Evolutionary conservation across 2,888 invertebrate genomes (phyloP), one percentile per base, ranked within the genome.

Genomic region (Linyphia triangularis): DNA sequence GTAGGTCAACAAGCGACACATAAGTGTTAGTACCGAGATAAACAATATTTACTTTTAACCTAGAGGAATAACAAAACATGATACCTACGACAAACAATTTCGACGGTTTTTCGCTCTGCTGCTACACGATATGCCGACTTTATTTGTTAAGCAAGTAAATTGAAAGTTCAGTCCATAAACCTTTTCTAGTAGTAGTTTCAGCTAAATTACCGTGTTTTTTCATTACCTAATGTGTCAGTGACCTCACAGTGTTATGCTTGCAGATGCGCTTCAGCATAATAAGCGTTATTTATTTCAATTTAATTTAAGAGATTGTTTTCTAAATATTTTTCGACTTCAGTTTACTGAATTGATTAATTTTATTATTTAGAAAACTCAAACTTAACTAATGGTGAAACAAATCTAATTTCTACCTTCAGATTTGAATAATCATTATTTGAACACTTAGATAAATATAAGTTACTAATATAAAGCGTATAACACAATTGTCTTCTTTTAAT

Each of bases 1-100:
- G 69, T 81, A 81, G 79, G 79, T 81, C 69, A 69, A 81, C 30
- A 69, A 37, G 57, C 69, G 26, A 33, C 67, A n/a, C n/a, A 30
- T 30, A 69, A 81, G 69, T 57, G 69, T 37, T 51, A 51, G 59
- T 19, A 67, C 57, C 26, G 57, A 9, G 3, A 69, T 81, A 81
- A 81, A 37, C 51, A 19, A 37, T 79, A 69, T 81, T 81, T 81
- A 67, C 69, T 57, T 81, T 22, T 6, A n/a, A 69, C 30, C 57
- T 16, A 57, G 37, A 57, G 37, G 33, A 61, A 69, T 24, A 67
- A 33, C 67, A 51, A 10, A 57, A 30, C 69, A 65, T n/a, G 79
- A 69, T 69, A 81, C 33, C 51, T 19, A 28, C n/a, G 19, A 7
- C 57, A 81, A 69, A 69, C 33, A 81, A 67, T 30, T 26, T 10